phyloP scores from a whole-genome alignment of 2,888 invertebrate species.

The Chalcosyrphus nemorum region DNA sequence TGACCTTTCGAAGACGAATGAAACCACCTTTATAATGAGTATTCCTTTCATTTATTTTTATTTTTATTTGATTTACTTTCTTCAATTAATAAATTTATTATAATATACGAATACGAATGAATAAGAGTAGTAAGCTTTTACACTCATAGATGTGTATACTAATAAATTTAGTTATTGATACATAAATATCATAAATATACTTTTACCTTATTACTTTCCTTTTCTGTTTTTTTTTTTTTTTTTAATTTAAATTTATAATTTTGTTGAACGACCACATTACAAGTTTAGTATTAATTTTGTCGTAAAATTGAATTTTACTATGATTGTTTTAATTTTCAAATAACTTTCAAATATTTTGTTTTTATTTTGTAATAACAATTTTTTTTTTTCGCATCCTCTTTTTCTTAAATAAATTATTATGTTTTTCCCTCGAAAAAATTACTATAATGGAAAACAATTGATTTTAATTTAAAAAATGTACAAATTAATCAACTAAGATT shows the following conservation, averaged over 20 bases:
- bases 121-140: conserved; percentile 66
- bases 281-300: conserved; percentile 35
- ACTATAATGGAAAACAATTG: conserved; percentile 69
- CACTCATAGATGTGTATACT: conserved; percentile 63
- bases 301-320: conserved; percentile 70
- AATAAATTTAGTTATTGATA: conserved; percentile 66
- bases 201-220: conserved; percentile 24
- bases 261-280: conserved; percentile 64
- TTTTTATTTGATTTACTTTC: conserved; percentile 64
- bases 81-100: conserved; percentile 70
- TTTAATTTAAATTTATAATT: conserved; percentile 52
- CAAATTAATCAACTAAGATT: conserved; percentile 34
- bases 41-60: conserved; percentile 32
- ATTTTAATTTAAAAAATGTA: conserved; percentile 55
- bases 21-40: neutral
- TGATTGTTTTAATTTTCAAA: conserved; percentile 59
- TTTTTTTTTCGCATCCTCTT: too few relatives aligned
- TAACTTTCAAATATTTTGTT: conserved; percentile 39
- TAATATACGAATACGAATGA: conserved; percentile 70
- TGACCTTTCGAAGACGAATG: neutral
- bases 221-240: conserved; percentile 11
- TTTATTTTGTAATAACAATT: conserved; percentile 33
- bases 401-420: neutral
- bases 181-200: conserved; percentile 54
- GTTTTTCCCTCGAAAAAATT: conserved; percentile 35